Base-by-base conservation (phyloP, 2,797 vertebrate species). In the Apogon hyalosoma region DNA sequence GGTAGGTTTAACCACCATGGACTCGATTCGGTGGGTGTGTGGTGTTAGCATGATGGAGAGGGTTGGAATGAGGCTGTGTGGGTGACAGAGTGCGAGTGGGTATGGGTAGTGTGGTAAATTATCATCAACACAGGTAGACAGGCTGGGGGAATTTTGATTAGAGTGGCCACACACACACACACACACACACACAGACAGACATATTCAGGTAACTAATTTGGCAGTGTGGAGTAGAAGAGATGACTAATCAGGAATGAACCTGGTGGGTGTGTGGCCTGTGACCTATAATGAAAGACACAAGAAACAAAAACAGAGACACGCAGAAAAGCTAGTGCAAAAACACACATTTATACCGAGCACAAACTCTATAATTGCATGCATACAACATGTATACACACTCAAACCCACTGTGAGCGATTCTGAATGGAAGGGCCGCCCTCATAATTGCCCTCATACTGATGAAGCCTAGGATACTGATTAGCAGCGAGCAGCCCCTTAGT, bases 1-100 rank as follows among this genome's bases (percentile, higher is more conserved):
- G 77, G 75, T 78, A 73, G 68, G 82, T 85, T 88, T 85, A 90
- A 84, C 82, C 84, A 87, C 87, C 39, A 47, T 31, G 73, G 75
- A 85, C 69, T 28, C 57, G 36, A 68, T 79, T 65, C 60, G 71
- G 56, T 38, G 73, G 49, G 50, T 63, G 54, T 58, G 38, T 75
- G 57, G 52, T 48, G 51, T 57, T 42, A 65, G 61, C 56, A 68
- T 24, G 66, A 79, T 67, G 58, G 66, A 75, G 41, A 45, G 55
- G 58, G 51, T 10, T 73, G 63, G 62, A 74, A 69, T 48, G 51
- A 77, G 79, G 81, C 64, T 87, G 68, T 77, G 68, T 77, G 65
- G 82, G 77, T 86, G 79, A 83, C 51, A 64, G 48, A 70, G 69
- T 69, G 65, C 66, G 70, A 79, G 78, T 74, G 54, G 60, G 69